Percentiles rank a stretch among this genome's conserved stretches.
phyloP scores from a whole-genome alignment of 2,113 vertebrate genomes.

The Antennarius striatus region DNA sequence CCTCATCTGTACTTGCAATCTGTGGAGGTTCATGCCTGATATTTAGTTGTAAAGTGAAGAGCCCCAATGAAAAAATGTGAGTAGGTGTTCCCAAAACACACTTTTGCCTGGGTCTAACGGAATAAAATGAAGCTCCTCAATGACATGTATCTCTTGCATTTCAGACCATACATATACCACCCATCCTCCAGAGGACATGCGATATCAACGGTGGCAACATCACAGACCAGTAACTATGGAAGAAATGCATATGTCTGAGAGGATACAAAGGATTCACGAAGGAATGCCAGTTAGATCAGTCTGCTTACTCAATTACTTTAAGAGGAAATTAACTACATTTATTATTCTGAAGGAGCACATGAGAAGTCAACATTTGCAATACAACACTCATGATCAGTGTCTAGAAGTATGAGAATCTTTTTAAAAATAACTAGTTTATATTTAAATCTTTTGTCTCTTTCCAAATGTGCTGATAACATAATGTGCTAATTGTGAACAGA shows the following conservation, averaged over 20 bases:
- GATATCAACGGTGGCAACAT: constrained; percentile 32
- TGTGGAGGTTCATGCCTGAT: constrained; percentile 71
- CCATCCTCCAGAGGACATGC: constrained; percentile 41
- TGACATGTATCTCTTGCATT: constrained; percentile 1
- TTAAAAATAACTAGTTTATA: too few species aligned
- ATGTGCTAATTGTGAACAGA: too few species aligned
- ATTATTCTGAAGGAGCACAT: background rate
- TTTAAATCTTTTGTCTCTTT: background rate
- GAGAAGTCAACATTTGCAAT: background rate
- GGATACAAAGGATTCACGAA: too few species aligned
- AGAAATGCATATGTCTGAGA: constrained; percentile 77
- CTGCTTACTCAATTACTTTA: background rate
- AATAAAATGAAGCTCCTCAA: background rate
- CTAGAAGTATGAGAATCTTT: background rate
- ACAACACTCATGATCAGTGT: constrained; percentile 2
- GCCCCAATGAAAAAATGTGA: constrained; percentile 60
- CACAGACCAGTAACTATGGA: constrained; percentile 67
- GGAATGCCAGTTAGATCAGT: background rate
- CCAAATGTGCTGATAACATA: too few species aligned
- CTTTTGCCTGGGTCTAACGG: background rate
- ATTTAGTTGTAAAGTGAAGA: constrained; percentile 56
- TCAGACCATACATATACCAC: constrained; percentile 62
- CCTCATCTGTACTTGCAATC: constrained; percentile 72
- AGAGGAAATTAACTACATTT: background rate
- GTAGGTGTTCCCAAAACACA: constrained; percentile 7